Evolutionary conservation across 2,888 invertebrate genomes (phyloP).

Genomic region (Apamea crenata): DNA sequence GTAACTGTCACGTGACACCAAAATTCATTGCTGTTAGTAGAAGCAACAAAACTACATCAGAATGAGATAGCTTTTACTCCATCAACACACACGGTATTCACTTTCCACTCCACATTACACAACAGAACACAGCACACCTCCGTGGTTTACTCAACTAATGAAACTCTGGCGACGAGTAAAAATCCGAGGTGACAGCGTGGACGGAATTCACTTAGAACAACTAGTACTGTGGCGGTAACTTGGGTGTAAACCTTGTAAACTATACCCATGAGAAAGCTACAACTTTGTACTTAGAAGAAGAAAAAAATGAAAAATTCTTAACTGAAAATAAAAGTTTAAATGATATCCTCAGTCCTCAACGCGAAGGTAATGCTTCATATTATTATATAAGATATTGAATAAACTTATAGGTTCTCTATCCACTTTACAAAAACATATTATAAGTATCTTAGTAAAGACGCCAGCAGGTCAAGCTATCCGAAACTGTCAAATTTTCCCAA

Average conservation of each 20-base stretch:
- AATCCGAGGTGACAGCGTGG: slow-evolving; percentile 54
- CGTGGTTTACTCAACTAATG: slow-evolving; percentile 59
- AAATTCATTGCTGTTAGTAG: slow-evolving; percentile 30
- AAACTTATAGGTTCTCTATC: neutral
- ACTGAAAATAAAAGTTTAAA: slow-evolving; percentile 1
- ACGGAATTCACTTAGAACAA: slow-evolving; percentile 45
- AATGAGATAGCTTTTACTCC: slow-evolving; percentile 13
- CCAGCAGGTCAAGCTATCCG: no score
- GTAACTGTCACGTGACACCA: slow-evolving; percentile 8
- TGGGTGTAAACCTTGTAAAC: slow-evolving; percentile 12
- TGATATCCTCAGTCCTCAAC: neutral
- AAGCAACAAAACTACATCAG: slow-evolving; percentile 35
- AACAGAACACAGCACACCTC: slow-evolving; percentile 28
- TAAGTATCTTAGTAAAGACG: neutral
- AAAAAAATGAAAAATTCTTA: neutral
- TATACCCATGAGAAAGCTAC: slow-evolving; percentile 18
- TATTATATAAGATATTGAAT: neutral
- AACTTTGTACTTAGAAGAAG: slow-evolving; percentile 3
- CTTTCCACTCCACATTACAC: slow-evolving; percentile 21
- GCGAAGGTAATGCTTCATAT: neutral
- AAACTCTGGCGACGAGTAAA: slow-evolving; percentile 42
- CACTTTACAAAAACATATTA: neutral
- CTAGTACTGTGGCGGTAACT: slow-evolving; percentile 20
- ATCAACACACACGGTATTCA: slow-evolving; percentile 15
- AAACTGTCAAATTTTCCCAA: no score